A percentile compares a stretch with the other conserved stretches of the same genome.
Conservation (phyloP, 2,888 invertebrate genomes). For the Stictocephala bisonia region DNA sequence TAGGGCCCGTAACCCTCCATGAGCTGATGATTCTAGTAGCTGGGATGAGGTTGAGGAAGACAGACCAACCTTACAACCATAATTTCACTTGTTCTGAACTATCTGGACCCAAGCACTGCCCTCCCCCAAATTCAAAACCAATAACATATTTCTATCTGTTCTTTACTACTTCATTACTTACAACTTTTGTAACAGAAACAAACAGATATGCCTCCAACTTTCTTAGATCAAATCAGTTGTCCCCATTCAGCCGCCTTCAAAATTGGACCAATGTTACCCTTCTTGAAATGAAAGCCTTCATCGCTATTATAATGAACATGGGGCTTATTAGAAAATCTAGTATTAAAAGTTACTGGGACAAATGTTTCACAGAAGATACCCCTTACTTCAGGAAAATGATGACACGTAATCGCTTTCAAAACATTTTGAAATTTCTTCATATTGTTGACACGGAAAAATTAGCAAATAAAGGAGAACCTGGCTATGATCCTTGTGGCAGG, state of each 20-base stretch:
- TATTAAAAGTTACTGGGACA: conserved; percentile 32
- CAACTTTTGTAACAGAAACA: conserved; percentile 35
- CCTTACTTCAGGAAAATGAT: conserved; percentile 40
- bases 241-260: too few relatives aligned
- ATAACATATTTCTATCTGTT: conserved; percentile 42
- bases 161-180: conserved; percentile 15
- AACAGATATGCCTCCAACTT: conserved; percentile 33
- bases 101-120: conserved; percentile 35
- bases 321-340: conserved; percentile 21
- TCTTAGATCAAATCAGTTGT: conserved; percentile 1
- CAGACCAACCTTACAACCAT: conserved; percentile 14
- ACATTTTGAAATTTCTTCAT: conserved; percentile 42
- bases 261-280: too few relatives aligned
- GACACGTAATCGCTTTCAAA: conserved; percentile 23
- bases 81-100: conserved; percentile 19
- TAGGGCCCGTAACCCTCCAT: neutral
- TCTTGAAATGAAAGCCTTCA: conserved; percentile 41
- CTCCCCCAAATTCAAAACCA: conserved; percentile 29
- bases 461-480: neutral
- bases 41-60: conserved; percentile 34
- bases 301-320: conserved; percentile 44
- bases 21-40: conserved; percentile 5
- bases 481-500: conserved; percentile 42
- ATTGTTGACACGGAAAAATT: conserved; percentile 23
- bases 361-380: neutral